Base-by-base conservation (phyloP, 1,140 invertebrate genomes). In the Aleiodes sp. region DNA sequence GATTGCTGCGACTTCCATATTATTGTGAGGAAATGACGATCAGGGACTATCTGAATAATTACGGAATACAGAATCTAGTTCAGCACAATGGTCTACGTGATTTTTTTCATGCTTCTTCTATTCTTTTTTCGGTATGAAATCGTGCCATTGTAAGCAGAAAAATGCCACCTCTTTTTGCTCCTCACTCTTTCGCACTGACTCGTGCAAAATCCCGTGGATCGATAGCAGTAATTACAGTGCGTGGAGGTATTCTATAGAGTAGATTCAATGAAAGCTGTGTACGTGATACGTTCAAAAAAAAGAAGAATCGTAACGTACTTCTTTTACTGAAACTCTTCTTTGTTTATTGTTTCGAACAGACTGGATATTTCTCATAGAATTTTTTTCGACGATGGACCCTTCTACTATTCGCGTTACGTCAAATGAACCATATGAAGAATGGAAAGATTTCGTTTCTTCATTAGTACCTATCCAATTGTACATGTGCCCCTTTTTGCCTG, bases 391-490 rank as follows among this genome's bases (percentile, higher is more conserved):
- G 41, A 57, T 66, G 43, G 64, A 57, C 29, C 64, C 43, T 26
- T 33, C 21, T 7, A 7, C 41, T 52, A 12, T 21, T 33, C 21
- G 33, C 31, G 24, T 60, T 35, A 16, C 16, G 19, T 41, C 21
- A 52, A 52, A 52, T 60, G 64, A 37, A 35, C 7, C 16, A 26
- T 56, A 41, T 26, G 7, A 21, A 21, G 35, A 60, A 59, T 67
- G 65, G n/a, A 67, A 60, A 41, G 33, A 67, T 67, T 56, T 35
- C 33, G 35, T 35, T 67, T 67, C 65, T 67, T 67, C 65, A 67
- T 67, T 67, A 67, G 52, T 43, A 16, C 21, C 63, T 26, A 28
- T 59, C 29, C 19, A 35, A 12, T 33, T 2, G 12, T 62, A 62
- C 9, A 41, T 35, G 9, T n/a, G n/a, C 19, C 33, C 16, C 26